Percentiles rank a stretch among this genome's conserved stretches.
Conservation (phyloP, 2,888 invertebrate species). For the Hylaea fasciaria region DNA sequence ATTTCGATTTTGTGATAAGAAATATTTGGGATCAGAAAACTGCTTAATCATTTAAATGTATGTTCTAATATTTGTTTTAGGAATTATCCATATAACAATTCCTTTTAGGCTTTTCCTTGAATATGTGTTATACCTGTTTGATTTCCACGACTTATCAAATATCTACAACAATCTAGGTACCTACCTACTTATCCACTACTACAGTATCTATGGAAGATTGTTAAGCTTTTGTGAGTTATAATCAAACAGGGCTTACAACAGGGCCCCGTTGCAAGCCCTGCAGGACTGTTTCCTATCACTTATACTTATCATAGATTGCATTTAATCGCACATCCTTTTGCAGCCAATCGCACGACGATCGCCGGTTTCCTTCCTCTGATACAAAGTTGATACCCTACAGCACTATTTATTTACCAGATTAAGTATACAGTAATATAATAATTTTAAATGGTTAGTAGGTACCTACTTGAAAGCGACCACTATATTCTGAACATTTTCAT, state of each 20-base stretch:
- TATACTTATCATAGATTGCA: conserved; percentile 5
- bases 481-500: conserved; percentile 3
- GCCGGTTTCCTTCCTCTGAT: conserved; percentile 20
- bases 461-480: background rate
- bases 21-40: conserved; percentile 25
- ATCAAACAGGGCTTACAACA: background rate
- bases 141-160: too few relatives aligned
- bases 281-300: conserved; percentile 16
- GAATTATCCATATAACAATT: too few relatives aligned
- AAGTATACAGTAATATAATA: background rate
- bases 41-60: conserved; percentile 22
- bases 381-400: conserved; percentile 1
- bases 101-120: too few relatives aligned
- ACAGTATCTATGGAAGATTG: too few relatives aligned
- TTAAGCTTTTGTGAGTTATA: background rate
- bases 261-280: too few relatives aligned
- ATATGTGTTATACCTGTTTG: too few relatives aligned
- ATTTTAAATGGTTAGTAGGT: background rate
- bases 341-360: conserved; percentile 7
- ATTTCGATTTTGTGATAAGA: conserved; percentile 42
- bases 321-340: conserved; percentile 9
- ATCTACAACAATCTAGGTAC: too few relatives aligned
- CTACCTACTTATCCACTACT: too few relatives aligned
- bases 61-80: too few relatives aligned
- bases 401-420: background rate